These are phyloP conservation scores for Sabellastarte sp. DNA, from an alignment of 2,888 invertebrate species.

Conservation along the genomic window DNA sequence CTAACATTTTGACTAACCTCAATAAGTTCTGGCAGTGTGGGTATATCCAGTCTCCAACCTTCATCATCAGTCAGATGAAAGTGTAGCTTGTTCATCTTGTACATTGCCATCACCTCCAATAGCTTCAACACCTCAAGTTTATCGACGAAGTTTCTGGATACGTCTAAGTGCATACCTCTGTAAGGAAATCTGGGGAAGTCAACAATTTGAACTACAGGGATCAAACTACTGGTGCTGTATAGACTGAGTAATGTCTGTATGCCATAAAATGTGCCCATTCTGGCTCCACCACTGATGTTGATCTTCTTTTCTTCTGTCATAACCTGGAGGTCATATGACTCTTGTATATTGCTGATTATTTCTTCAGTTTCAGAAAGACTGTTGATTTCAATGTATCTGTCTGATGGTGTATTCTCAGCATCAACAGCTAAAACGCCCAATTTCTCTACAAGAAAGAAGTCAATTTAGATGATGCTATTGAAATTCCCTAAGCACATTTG, in stretches of 20 bases:
- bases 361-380: no score
- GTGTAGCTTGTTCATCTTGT: constrained; percentile 54
- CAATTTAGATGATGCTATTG: no score
- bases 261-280: neutral
- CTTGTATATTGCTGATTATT: no score
- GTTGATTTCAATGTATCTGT: neutral
- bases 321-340: neutral
- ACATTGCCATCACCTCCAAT: constrained; percentile 49
- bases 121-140: constrained; percentile 20
- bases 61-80: constrained; percentile 56
- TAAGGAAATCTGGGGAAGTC: neutral
- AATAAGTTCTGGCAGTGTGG: constrained; percentile 49
- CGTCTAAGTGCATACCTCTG: constrained; percentile 52
- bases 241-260: constrained; percentile 1
- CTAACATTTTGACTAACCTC: constrained; percentile 32
- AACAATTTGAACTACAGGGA: neutral
- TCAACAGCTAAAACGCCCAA: no score
- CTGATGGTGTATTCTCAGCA: neutral
- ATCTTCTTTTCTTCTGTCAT: neutral
- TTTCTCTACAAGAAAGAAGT: no score
- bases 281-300: neutral
- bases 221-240: neutral
- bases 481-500: no score
- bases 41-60: constrained; percentile 55
- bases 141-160: constrained; percentile 47